Conservation (phyloP, 1,140 invertebrate genomes). For the Oncopeltus fasciatus region DNA sequence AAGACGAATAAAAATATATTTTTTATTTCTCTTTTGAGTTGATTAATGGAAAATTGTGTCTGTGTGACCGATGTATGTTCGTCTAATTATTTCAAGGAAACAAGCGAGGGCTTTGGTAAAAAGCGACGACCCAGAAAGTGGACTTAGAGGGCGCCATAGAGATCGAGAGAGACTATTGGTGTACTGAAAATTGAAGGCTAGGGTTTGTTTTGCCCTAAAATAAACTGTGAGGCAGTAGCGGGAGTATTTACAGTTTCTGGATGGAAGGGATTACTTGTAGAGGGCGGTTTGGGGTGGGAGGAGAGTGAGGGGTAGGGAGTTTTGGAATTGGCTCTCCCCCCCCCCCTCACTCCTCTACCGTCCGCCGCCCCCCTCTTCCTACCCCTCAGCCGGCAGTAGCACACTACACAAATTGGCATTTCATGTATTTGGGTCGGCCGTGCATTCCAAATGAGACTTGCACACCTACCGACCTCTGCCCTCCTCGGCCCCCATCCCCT, state of each 20-base stretch:
- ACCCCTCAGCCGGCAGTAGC: neutral
- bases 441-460: constrained; percentile 9
- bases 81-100: too few species aligned
- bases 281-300: neutral
- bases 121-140: too few species aligned
- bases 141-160: too few species aligned
- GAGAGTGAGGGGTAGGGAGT: neutral
- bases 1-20: too few species aligned
- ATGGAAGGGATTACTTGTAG: constrained; percentile 8
- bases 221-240: neutral
- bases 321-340: neutral
- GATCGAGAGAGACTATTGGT: neutral
- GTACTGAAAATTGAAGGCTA: constrained; percentile 7
- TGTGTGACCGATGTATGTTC: too few species aligned
- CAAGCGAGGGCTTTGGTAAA: too few species aligned
- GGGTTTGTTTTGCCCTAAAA: constrained; percentile 4
- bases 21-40: too few species aligned
- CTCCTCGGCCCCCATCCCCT: neutral
- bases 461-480: neutral
- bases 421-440: constrained; percentile 8
- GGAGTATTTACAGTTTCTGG: constrained; percentile 5
- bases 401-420: constrained; percentile 9
- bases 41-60: too few species aligned
- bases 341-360: neutral
- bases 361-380: neutral